Evolutionary conservation across 2,888 invertebrate species (phyloP), one percentile per base, ranked within the genome.

Genomic region (Perizoma flavofasciatum): DNA sequence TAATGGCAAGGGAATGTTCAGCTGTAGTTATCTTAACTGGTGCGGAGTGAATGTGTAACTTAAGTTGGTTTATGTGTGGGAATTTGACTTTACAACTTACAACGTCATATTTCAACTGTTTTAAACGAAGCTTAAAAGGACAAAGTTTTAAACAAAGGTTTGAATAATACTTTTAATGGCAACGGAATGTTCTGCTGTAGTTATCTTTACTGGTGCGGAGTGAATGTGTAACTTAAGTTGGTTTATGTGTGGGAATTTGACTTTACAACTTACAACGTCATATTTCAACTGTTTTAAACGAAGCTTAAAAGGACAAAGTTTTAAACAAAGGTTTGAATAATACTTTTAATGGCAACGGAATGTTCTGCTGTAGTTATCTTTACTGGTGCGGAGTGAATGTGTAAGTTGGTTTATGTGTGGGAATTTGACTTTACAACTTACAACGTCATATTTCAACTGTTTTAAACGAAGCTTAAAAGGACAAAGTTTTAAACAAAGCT

Each of bases 331-430:
- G 74, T 0, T 39, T 77, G 0, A 55, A 65, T 3, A 37, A 37
- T 37, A 37, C 37, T 6, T 69, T 73, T 5, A 49, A 77, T 4
- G 69, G 72, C 0, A 71, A 70, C 0, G 82, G 83, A 1, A 41
- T 68, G 0, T 81, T 86, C 56, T 66, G 71, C 0, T 88, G 88
- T 57, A 75, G 72, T 45, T 86, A 79, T 59, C 67, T 70, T 11
- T 4, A 44, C 44, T 6, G 22, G 66, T 37, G 6, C 9, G 7
- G 32, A 6, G 53, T 39, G 47, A 35, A 48, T 7, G 11, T 22
- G 4, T 0, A 3, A 5, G 44, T 44, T 22, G 22, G 22, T 22
- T 22, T 22, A 22, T 22, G 44, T 10, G 44, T 22, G 49, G 39
- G 37, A 39, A 11, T 7, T 49, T 39, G 49, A 39, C 49, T 49